These are phyloP conservation scores for Trialeurodes vaporariorum DNA, from an alignment of 1,140 invertebrate species.

Conservation along the genomic window DNA sequence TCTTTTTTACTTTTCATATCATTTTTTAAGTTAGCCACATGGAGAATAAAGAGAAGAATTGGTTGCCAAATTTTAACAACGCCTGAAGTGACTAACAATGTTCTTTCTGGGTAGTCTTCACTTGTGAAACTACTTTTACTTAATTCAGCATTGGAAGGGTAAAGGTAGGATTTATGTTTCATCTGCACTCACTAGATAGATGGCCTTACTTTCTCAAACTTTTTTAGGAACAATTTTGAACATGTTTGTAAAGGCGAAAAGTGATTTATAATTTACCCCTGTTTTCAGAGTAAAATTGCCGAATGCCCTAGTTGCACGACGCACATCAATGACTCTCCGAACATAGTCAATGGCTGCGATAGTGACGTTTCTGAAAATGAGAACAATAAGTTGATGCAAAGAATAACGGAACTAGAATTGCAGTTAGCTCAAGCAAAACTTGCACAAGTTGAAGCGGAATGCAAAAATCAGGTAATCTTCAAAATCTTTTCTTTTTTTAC, in stretches of 20 bases:
- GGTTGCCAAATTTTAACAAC: no score
- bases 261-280: slow-evolving; percentile 23
- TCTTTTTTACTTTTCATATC: no score
- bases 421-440: slow-evolving; percentile 94
- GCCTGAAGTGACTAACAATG: no score
- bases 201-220: background rate
- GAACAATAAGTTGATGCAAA: slow-evolving; percentile 37
- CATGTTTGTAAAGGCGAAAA: slow-evolving; percentile 35
- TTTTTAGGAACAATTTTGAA: background rate
- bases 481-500: no score
- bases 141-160: no score
- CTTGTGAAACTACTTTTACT: no score
- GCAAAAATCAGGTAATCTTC: slow-evolving; percentile 92
- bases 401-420: slow-evolving; percentile 82
- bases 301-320: slow-evolving; percentile 22
- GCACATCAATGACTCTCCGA: slow-evolving; percentile 2
- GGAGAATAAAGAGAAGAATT: no score
- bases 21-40: no score
- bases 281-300: slow-evolving; percentile 19
- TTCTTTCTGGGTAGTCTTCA: no score
- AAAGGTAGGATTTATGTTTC: no score
- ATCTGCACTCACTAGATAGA: no score
- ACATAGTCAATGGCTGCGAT: background rate
- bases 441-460: slow-evolving; percentile 92
- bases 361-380: slow-evolving; percentile 12